These are phyloP conservation scores for Camptogramma bilineatum DNA, from an alignment of 2,888 invertebrate species.

Conservation along the genomic window DNA sequence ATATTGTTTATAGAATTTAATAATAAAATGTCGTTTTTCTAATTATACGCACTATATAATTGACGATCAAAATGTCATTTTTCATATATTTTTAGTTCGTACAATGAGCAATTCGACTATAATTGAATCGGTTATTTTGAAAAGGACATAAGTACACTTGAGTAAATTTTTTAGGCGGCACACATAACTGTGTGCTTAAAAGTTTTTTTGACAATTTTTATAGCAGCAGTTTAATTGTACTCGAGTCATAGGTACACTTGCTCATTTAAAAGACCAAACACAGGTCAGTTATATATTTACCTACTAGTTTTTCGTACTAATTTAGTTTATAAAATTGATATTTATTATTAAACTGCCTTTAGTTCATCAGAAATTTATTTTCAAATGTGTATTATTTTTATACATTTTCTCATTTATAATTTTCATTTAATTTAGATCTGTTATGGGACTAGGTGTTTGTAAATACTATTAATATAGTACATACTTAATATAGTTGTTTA, in stretches of 20 bases:
- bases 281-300: background rate
- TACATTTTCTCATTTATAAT: slow-evolving; percentile 34
- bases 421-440: slow-evolving; percentile 50
- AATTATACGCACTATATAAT: no score
- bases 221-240: background rate
- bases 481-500: slow-evolving; percentile 43
- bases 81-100: no score
- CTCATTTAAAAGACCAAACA: background rate
- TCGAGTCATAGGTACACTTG: background rate
- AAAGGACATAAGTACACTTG: no score
- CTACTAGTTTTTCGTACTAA: background rate
- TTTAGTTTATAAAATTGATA: background rate
- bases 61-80: no score
- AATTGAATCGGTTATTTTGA: no score
- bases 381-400: slow-evolving; percentile 31
- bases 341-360: slow-evolving; percentile 15
- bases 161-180: no score
- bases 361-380: slow-evolving; percentile 35
- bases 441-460: slow-evolving; percentile 54
- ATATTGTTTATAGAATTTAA: no score
- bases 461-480: slow-evolving; percentile 54
- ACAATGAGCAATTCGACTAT: no score
- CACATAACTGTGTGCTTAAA: no score
- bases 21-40: no score
- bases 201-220: background rate